Conservation (phyloP, 1,140 invertebrate species). For the Delia radicum region DNA sequence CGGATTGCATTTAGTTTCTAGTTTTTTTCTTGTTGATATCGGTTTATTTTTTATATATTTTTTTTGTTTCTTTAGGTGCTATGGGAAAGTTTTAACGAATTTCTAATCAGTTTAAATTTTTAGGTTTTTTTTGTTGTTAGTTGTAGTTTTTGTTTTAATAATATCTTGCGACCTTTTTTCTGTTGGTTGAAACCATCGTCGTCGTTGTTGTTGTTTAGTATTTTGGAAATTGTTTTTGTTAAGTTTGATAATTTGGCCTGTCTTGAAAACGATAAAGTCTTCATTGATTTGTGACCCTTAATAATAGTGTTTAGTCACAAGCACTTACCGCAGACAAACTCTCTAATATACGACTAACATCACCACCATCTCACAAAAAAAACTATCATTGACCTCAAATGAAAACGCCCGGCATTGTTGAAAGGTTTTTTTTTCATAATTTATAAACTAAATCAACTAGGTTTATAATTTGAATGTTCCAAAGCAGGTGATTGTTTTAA, state of each 20-base stretch:
- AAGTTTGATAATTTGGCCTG: conserved; percentile 11
- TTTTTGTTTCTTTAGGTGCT: neutral
- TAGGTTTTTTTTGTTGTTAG: neutral
- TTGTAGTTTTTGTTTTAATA: conserved; percentile 18
- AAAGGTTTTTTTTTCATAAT: conserved; percentile 6
- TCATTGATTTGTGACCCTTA: conserved; percentile 29
- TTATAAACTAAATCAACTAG: neutral
- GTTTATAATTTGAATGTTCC: too few species aligned
- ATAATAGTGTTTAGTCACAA: conserved; percentile 25
- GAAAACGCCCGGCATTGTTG: conserved; percentile 9
- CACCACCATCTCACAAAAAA: neutral
- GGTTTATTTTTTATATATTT: neutral
- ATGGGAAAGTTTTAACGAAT: conserved; percentile 20
- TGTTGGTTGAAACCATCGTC: neutral
- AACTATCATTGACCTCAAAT: conserved; percentile 14
- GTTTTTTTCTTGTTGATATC: conserved; percentile 5
- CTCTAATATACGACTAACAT: neutral
- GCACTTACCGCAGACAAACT: neutral
- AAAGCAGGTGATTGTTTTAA: neutral
- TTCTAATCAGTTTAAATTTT: conserved; percentile 9
- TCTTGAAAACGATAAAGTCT: conserved; percentile 20
- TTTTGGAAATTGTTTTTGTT: neutral
- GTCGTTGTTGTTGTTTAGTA: neutral
- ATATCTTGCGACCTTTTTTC: conserved; percentile 15
- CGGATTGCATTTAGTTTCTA: conserved; percentile 21